Conservation (phyloP, 1,140 invertebrate genomes). For the Phymastichus coffea region DNA sequence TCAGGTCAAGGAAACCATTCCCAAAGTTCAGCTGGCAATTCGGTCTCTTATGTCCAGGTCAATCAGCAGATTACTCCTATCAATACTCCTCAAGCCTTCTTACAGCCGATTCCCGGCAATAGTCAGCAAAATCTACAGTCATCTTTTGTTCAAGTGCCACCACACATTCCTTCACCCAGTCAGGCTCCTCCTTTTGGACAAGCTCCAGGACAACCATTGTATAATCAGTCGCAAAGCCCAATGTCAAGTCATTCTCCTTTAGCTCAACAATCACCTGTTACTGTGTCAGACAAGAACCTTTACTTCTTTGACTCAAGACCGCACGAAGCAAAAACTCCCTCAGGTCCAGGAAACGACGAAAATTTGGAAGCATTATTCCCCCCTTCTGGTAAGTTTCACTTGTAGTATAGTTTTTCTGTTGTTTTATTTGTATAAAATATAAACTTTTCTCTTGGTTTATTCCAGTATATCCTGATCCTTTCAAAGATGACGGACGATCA, state of each 20-base stretch:
- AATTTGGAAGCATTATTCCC: constrained; percentile 56
- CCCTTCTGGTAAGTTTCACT: constrained; percentile 46
- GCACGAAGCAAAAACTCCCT: constrained; percentile 31
- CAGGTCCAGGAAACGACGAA: constrained; percentile 35
- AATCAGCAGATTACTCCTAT: constrained; percentile 42
- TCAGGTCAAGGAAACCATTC: constrained; percentile 49
- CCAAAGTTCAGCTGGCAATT: constrained; percentile 39
- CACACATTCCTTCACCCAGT: constrained; percentile 46
- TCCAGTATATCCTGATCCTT: constrained; percentile 55
- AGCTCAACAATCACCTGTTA: constrained; percentile 49
- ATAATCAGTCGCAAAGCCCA: constrained; percentile 49
- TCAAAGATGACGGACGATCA: constrained; percentile 50
- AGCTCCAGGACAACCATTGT: constrained; percentile 37
- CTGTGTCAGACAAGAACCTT: constrained; percentile 46
- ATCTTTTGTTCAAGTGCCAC: constrained; percentile 41
- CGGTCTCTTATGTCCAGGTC: constrained; percentile 41
- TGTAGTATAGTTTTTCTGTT: constrained; percentile 6
- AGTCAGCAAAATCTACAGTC: constrained; percentile 39
- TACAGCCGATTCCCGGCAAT: constrained; percentile 31
- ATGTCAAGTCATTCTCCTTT: constrained; percentile 48
- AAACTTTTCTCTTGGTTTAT: neutral
- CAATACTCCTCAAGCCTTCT: constrained; percentile 37
- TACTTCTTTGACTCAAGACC: constrained; percentile 49
- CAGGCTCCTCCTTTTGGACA: constrained; percentile 42
- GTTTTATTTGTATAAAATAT: neutral